Evolutionary conservation across 2,888 invertebrate genomes (phyloP).

Genomic region (Temnothorax ravouxi): DNA sequence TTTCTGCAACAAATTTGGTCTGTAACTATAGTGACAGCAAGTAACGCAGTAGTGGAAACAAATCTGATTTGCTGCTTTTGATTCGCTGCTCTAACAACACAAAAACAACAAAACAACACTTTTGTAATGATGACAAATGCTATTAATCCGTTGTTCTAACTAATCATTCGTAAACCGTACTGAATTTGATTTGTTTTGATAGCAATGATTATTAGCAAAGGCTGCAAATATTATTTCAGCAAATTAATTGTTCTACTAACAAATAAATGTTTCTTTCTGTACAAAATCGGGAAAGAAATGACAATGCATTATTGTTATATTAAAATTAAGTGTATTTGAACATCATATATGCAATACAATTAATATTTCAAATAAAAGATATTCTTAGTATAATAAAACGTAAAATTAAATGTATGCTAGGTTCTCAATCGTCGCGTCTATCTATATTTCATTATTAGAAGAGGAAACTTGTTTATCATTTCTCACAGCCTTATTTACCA

Average conservation of each 20-base stretch:
- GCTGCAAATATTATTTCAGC: neutral
- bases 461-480: no score
- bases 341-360: neutral
- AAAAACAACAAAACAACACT: neutral
- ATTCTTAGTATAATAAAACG: no score
- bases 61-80: neutral
- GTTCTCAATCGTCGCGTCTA: no score
- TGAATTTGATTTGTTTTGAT: neutral
- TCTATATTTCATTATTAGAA: no score
- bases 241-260: neutral
- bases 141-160: neutral
- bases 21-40: slow-evolving; percentile 8
- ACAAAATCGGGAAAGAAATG: neutral
- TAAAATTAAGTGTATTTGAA: neutral
- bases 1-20: slow-evolving; percentile 16
- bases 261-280: neutral
- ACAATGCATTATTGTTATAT: neutral
- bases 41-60: neutral
- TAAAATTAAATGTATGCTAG: no score
- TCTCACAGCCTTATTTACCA: no score
- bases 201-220: neutral
- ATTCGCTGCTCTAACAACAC: neutral
- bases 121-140: neutral
- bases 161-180: neutral
- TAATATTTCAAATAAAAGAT: neutral